phyloP scores from a whole-genome alignment of 1,140 invertebrate species.

The Dendrolimus kikuchii region DNA sequence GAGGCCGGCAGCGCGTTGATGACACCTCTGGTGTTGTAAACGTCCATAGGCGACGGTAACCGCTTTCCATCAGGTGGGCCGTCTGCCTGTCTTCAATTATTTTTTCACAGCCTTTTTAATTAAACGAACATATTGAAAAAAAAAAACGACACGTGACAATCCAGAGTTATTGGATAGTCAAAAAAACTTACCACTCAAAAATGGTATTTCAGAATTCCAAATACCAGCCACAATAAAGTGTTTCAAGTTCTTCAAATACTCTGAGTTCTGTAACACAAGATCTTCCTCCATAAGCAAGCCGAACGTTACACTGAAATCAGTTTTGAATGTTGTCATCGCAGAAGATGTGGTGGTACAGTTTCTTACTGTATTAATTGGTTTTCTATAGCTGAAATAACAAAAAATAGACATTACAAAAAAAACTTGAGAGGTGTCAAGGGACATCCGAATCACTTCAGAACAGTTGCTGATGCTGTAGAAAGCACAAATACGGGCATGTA shows the following conservation, averaged over 20 bases:
- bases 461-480: too few relatives aligned
- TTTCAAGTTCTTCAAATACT: constrained; percentile 21
- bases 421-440: constrained; percentile 6
- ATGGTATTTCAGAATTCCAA: constrained; percentile 34
- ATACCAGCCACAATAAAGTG: constrained; percentile 82
- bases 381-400: constrained; percentile 71
- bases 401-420: constrained; percentile 16
- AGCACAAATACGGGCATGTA: too few relatives aligned
- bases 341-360: constrained; percentile 66
- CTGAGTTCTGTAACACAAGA: constrained; percentile 73
- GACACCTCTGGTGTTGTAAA: too few relatives aligned
- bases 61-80: too few relatives aligned
- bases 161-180: neutral
- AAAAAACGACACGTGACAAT: too few relatives aligned
- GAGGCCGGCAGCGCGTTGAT: too few relatives aligned
- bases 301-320: constrained; percentile 84
- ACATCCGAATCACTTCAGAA: too few relatives aligned
- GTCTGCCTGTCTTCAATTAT: too few relatives aligned
- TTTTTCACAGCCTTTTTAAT: too few relatives aligned
- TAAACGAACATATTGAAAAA: too few relatives aligned
- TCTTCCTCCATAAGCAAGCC: constrained; percentile 84
- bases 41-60: too few relatives aligned
- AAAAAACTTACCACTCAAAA: constrained; percentile 13
- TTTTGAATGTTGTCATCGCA: constrained; percentile 72
- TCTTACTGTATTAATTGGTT: constrained; percentile 51